These are phyloP conservation scores for Archilochus colubris DNA, from an alignment of 2,113 vertebrate genomes.

Conservation along the genomic window DNA sequence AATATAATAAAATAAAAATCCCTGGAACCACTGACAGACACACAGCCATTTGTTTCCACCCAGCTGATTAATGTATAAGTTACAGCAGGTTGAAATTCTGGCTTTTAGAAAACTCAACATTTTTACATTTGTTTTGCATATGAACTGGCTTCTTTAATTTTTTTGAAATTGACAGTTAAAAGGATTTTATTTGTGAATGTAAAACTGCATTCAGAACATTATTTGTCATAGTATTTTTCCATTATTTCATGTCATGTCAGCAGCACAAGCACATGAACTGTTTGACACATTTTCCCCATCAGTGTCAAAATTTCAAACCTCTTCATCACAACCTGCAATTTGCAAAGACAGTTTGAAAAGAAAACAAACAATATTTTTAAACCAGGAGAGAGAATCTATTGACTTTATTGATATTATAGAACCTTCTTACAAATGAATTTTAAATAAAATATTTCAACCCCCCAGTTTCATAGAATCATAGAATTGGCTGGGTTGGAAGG, in stretches of 20 bases:
- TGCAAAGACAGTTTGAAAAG: background rate
- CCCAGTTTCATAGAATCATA: too few species aligned
- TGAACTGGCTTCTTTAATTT: background rate
- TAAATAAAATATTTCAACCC: background rate
- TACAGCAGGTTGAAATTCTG: background rate
- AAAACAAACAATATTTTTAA: background rate
- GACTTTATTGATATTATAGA: background rate
- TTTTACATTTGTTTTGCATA: background rate
- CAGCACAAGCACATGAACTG: background rate
- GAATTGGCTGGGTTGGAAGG: too few species aligned
- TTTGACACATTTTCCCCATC: background rate
- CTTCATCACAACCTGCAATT: background rate
- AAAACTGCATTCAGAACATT: background rate
- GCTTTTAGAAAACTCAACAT: background rate
- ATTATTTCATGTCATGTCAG: background rate
- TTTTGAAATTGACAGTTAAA: background rate
- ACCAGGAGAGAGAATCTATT: background rate
- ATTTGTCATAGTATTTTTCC: background rate
- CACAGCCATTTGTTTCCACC: background rate
- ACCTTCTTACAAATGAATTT: background rate
- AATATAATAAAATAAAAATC: background rate
- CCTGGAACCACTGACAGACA: background rate
- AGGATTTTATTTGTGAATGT: background rate
- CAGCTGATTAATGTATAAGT: background rate
- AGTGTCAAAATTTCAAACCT: slow-evolving; percentile 12